A percentile compares a stretch with the other conserved stretches of the same genome.
Evolutionary conservation across 2,113 vertebrate species (phyloP).

Genomic region (Epinephelus cyanopodus): DNA sequence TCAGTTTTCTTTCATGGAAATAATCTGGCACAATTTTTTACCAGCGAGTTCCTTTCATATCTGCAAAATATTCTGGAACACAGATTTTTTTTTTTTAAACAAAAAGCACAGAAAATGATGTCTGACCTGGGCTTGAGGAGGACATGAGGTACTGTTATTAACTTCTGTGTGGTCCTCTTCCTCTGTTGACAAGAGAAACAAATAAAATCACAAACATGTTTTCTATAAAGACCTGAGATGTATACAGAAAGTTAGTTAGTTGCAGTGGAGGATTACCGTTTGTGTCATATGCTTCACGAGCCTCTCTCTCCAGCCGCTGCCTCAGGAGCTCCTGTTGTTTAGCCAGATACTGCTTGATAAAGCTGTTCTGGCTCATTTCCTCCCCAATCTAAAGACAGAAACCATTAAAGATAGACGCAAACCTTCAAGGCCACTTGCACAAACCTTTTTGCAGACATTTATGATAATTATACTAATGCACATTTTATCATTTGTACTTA

Average conservation of each 20-base stretch:
- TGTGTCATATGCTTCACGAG: conserved; percentile 89
- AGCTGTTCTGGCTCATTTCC: conserved; percentile 96
- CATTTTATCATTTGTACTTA: background rate
- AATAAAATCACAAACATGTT: background rate
- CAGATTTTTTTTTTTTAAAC: background rate
- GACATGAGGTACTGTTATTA: conserved; percentile 76
- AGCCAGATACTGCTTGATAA: conserved; percentile 95
- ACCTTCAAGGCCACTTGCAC: background rate
- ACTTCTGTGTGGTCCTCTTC: conserved; percentile 78
- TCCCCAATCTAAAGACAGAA: conserved; percentile 89
- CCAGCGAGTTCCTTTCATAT: conserved; percentile 1
- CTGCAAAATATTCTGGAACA: background rate
- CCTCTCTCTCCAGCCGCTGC: conserved; percentile 92
- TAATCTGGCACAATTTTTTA: background rate
- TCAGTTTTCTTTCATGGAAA: background rate
- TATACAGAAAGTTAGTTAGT: background rate
- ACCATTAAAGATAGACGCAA: conserved; percentile 28
- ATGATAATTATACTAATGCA: background rate
- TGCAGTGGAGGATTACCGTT: conserved; percentile 81
- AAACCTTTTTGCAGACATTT: background rate
- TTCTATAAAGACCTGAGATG: background rate
- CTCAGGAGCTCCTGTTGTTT: conserved; percentile 93
- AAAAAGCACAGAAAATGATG: background rate
- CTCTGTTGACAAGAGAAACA: conserved; percentile 71
- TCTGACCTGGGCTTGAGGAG: conserved; percentile 80